phyloP scores from a whole-genome alignment of 2,888 invertebrate genomes.

The Diplolepis rosae region DNA sequence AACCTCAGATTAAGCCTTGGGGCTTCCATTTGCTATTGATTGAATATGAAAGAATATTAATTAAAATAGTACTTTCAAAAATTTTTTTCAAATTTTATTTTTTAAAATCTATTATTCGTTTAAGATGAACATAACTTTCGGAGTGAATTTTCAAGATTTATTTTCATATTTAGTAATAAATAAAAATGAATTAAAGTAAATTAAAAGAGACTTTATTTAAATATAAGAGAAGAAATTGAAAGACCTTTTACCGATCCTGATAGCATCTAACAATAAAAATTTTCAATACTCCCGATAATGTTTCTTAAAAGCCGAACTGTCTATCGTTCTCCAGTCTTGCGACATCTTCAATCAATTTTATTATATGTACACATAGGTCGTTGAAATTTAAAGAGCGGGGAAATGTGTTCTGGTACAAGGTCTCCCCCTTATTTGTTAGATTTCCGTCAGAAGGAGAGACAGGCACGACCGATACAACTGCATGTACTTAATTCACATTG shows the following conservation, averaged over 20 bases:
- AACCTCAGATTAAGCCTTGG: background rate
- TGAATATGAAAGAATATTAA: too few relatives aligned
- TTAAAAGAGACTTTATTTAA: too few relatives aligned
- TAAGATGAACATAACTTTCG: too few relatives aligned
- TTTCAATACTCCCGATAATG: too few relatives aligned
- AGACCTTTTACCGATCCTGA: too few relatives aligned
- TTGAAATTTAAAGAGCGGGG: slow-evolving; percentile 29
- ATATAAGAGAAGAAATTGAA: too few relatives aligned
- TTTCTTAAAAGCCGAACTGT: background rate
- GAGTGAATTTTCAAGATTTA: too few relatives aligned
- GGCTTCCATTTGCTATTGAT: background rate
- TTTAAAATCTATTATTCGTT: too few relatives aligned
- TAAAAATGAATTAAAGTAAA: too few relatives aligned
- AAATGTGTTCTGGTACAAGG: slow-evolving; percentile 14
- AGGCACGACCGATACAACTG: slow-evolving; percentile 41
- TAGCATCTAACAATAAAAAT: background rate
- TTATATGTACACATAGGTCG: background rate
- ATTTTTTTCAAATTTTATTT: too few relatives aligned
- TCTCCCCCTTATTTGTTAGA: slow-evolving; percentile 19
- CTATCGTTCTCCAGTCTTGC: background rate
- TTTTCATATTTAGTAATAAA: too few relatives aligned
- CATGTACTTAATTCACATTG: slow-evolving; percentile 43
- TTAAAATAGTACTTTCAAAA: too few relatives aligned
- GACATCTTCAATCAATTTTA: background rate
- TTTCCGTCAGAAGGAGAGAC: slow-evolving; percentile 33